Evolutionary conservation across 2,888 invertebrate genomes (phyloP).

Genomic region (Drosophila rubida): DNA sequence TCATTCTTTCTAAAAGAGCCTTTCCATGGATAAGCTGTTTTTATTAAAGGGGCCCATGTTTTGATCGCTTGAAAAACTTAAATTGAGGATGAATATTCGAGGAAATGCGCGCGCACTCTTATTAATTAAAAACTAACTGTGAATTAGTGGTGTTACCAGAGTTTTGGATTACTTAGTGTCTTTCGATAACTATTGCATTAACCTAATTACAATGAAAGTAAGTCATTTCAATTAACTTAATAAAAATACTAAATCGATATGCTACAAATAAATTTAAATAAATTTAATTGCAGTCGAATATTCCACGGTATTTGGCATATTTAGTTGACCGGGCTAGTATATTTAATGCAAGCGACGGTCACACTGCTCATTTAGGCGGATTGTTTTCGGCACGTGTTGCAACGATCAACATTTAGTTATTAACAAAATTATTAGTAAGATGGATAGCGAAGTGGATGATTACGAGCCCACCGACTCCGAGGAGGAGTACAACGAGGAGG

Average conservation of each 20-base stretch:
- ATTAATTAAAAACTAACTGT: constrained; percentile 1
- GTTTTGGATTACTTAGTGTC: neutral
- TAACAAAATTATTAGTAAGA: constrained; percentile 10
- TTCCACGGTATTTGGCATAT: neutral
- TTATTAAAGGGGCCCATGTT: no score
- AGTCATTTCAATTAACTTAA: neutral
- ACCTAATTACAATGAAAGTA: neutral
- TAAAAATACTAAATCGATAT: no score
- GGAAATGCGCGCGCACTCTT: neutral
- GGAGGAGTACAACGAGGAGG: constrained; percentile 89
- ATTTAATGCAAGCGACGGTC: neutral
- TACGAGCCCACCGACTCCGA: constrained; percentile 90
- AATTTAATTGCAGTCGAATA: no score
- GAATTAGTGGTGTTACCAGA: neutral
- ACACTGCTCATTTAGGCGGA: constrained; percentile 3
- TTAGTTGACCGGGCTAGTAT: neutral
- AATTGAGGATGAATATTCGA: neutral
- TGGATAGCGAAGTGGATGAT: constrained; percentile 84
- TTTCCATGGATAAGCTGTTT: no score
- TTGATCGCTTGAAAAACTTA: neutral
- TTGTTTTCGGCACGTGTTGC: constrained; percentile 55
- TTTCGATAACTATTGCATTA: neutral
- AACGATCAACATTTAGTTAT: neutral
- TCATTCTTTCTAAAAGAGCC: no score
- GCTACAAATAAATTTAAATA: no score